Evolutionary conservation across 1,140 invertebrate species (phyloP), one percentile per base, ranked within the genome.

Genomic region (Drosophila gunungcola): DNA sequence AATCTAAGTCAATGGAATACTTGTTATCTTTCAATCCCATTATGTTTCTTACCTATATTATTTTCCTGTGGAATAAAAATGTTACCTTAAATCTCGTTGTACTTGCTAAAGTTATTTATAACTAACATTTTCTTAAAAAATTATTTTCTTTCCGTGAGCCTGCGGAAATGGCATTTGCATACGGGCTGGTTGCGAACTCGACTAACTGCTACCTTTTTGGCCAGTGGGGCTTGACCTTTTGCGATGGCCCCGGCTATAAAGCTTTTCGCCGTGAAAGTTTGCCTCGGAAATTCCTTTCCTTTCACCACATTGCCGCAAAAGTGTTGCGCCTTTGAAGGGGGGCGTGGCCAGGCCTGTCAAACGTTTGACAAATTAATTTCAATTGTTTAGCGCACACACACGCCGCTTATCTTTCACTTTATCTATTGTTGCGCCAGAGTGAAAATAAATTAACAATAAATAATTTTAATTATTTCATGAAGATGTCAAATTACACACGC

Each of bases 391-490:
- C 67, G 49, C 82, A 41, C 67, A 73, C 65, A 69, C 62, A 64
- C 16, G 51, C 42, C 32, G 65, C 74, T 85, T 86, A 85, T 85
- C 82, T 81, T 70, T 78, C 82, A 78, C 81, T 85, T 85, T 74
- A 85, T 81, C 81, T 76, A 76, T 76, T 72, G 65, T 52, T 57
- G 80, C 38, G 36, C 45, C 68, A 48, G 51, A 85, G 68, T 73
- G 75, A 80, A 89, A 89, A 89, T 84, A 89, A 89, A 90, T 89
- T 89, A 89, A 89, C 80, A 89, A 89, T 90, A 90, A 89, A 89
- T 90, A 90, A 89, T 89, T 89, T 84, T 89, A 89, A 89, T 89
- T 89, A 89, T 89, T 89, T 89, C 84, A 89, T 89, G 80, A 89
- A 89, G 84, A 84, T 89, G 84, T 89, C 84, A 89, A 89, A 89